These are phyloP conservation scores for Rhabdomys pumilio DNA, from an alignment of 2,797 vertebrate genomes.

Conservation along the genomic window DNA sequence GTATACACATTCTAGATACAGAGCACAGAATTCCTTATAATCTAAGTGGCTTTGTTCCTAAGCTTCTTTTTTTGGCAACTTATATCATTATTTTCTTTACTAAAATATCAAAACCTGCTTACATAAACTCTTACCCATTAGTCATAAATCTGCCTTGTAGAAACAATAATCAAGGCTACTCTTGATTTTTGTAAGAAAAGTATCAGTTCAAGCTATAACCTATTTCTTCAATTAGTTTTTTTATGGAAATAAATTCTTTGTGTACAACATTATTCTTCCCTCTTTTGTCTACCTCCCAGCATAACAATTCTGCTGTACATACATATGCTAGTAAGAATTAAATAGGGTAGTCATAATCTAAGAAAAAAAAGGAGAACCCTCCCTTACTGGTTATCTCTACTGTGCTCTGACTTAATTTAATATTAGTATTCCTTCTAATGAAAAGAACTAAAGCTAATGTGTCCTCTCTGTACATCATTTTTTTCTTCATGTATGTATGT, in stretches of 20 bases:
- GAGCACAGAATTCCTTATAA: neutral
- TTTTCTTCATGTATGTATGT: neutral
- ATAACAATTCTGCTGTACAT: neutral
- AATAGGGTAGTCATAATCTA: neutral
- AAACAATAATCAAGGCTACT: neutral
- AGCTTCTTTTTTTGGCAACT: neutral
- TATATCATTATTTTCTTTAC: neutral
- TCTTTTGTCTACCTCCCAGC: neutral
- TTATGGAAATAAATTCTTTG: neutral
- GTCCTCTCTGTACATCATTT: conserved; percentile 30
- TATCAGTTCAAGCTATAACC: neutral
- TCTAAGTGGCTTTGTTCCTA: neutral
- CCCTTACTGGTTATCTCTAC: neutral
- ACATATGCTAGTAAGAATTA: neutral
- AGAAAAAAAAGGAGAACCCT: neutral
- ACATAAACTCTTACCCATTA: conserved; percentile 12
- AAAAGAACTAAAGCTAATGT: conserved; percentile 40
- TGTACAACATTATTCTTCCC: neutral
- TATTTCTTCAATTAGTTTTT: neutral
- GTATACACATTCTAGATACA: neutral
- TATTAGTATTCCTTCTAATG: conserved; percentile 34
- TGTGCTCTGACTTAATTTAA: conserved; percentile 25
- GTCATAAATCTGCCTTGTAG: neutral
- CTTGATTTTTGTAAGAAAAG: neutral
- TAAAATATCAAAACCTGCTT: too few species aligned